Evolutionary conservation across 2,113 vertebrate species (phyloP), one percentile per base, ranked within the genome.

Genomic region (Sardina pilchardus): DNA sequence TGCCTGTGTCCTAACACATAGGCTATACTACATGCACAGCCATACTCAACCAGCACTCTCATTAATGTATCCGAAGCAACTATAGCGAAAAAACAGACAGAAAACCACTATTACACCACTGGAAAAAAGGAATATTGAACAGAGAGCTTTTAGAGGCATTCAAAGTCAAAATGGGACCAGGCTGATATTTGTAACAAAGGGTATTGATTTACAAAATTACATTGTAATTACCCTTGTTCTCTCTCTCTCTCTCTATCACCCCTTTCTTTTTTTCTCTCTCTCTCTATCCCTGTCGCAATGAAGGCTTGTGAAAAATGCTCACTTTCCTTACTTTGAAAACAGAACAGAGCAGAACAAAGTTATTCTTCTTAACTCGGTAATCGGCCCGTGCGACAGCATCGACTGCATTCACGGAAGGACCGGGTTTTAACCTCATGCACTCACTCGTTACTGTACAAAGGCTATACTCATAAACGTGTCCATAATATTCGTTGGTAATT

Each of bases 201-300:
- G 71, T 36, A 78, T 78, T 78, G 71, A 78, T 78, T 78, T 78
- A 78, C 71, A 78, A 78, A 78, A 78, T 78, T 39, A 36, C 71
- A 36, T 14, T 36, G 34, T 78, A 36, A 78, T 78, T 78, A 78
- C 71, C 71, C n/a, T 34, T 36, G 30, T 16, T 30, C 30, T 10
- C 30, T 30, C 2, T 12, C 30, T 3, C 30, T 12, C 24, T 24
- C 16, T 59, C 56, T 59, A 3, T 59, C 56, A 26, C 59, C 10
- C 59, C n/a, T n/a, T n/a, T n/a, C 63, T 67, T 26, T 67, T 21
- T 56, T 19, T 45, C 44, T 45, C 56, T n/a, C 59, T 8, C 3
- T 5, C 24, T 24, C 12, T 17, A 2, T 19, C 1, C 7, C 7
- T 63, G 4, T 63, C 21, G 5, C 59, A 63, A n/a, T 78, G 26